phyloP scores from a whole-genome alignment of 2,888 invertebrate species.

The Gortyna flavago region DNA sequence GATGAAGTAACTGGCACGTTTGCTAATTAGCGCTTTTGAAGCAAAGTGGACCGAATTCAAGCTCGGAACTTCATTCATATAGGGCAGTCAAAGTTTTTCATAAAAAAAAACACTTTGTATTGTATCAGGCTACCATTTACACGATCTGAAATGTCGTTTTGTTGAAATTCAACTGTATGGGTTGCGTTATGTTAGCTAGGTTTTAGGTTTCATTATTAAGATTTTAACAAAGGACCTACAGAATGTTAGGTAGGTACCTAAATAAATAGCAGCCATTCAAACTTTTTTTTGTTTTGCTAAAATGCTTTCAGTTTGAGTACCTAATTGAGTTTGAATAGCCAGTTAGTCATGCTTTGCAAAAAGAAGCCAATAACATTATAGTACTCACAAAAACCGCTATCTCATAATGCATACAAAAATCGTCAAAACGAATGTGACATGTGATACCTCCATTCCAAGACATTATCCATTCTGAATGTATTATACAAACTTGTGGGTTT shows the following conservation, averaged over 20 bases:
- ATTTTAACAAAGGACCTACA: neutral
- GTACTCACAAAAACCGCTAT: neutral
- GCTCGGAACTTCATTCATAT: slow-evolving; percentile 32
- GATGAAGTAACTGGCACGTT: slow-evolving; percentile 38
- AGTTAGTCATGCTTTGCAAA: too few species aligned
- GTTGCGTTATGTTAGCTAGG: neutral
- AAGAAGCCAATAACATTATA: neutral
- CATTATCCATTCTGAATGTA: slow-evolving; percentile 34
- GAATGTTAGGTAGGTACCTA: neutral
- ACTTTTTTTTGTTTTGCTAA: neutral
- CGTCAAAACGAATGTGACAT: slow-evolving; percentile 1
- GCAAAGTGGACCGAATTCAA: slow-evolving; percentile 32
- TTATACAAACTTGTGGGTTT: slow-evolving; percentile 31
- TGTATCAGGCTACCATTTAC: slow-evolving; percentile 14
- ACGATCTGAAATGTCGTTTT: neutral
- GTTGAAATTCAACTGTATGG: neutral
- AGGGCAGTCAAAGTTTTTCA: slow-evolving; percentile 35
- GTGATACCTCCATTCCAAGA: slow-evolving; percentile 17
- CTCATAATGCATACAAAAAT: slow-evolving; percentile 7
- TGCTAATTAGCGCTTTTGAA: slow-evolving; percentile 50
- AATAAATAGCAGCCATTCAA: neutral
- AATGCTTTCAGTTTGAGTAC: too few species aligned
- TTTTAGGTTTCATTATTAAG: neutral
- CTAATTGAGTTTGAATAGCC: too few species aligned
- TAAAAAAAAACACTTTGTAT: slow-evolving; percentile 6